Conservation (phyloP, 2,888 invertebrate genomes). For the Andrena hattorfiana region DNA sequence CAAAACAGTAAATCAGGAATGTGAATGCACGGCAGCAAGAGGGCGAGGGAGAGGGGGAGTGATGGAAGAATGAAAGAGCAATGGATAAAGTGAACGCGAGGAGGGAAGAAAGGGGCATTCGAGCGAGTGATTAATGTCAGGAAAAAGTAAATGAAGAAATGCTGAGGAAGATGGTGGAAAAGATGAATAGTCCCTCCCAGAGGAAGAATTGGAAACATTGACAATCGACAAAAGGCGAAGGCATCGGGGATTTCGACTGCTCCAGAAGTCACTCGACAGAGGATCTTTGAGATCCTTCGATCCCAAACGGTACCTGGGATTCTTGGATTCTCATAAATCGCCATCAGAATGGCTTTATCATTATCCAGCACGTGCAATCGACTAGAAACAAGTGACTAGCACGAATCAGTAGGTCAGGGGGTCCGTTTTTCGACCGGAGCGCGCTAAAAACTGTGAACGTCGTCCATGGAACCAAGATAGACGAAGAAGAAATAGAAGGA, state of each 20-base stretch:
- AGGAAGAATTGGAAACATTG: not conserved
- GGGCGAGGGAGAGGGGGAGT: not conserved
- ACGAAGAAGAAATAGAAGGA: not conserved
- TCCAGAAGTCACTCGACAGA: no score
- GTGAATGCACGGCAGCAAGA: not conserved
- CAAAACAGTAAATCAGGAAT: not conserved
- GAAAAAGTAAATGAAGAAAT: slow-evolving; percentile 1
- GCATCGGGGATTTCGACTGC: no score
- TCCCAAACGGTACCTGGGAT: no score
- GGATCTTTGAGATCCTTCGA: no score
- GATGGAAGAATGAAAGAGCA: not conserved
- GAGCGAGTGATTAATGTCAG: not conserved
- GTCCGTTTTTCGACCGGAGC: not conserved
- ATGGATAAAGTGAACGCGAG: not conserved
- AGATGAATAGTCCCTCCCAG: not conserved
- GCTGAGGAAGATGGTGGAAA: not conserved
- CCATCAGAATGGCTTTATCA: no score
- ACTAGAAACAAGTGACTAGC: no score
- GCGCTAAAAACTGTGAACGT: not conserved
- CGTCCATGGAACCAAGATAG: not conserved
- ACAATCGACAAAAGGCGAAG: no score
- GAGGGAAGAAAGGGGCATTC: not conserved
- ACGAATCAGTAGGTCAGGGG: not conserved
- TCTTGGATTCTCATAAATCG: no score
- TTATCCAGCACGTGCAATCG: no score